Percentiles rank a stretch among this genome's conserved stretches.
These are phyloP conservation scores for Nannobrachium achirus DNA, from an alignment of 2,113 vertebrate species.

Conservation along the genomic window DNA sequence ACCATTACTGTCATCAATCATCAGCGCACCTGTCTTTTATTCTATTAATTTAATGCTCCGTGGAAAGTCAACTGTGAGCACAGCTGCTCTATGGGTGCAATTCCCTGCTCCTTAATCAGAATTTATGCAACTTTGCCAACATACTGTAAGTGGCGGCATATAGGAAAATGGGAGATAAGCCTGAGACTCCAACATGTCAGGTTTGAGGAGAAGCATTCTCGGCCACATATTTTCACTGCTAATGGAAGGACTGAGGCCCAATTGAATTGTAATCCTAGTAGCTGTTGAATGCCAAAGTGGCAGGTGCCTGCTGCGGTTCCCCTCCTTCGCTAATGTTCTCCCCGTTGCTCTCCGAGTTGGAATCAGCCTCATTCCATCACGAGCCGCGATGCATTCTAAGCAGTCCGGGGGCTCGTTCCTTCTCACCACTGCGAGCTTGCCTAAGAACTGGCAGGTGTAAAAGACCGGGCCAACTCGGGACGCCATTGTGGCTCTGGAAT, in stretches of 20 bases:
- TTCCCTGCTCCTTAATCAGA: neutral
- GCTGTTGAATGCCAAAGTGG: constrained; percentile 49
- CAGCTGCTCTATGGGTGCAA: too few species aligned
- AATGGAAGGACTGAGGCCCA: constrained; percentile 41
- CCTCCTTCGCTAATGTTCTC: constrained; percentile 49
- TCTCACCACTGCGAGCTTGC: constrained; percentile 25
- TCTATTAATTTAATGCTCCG: too few species aligned
- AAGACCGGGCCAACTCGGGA: constrained; percentile 27
- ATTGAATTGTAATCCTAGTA: constrained; percentile 53
- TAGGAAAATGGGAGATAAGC: too few species aligned
- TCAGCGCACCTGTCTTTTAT: neutral
- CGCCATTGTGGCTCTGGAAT: constrained; percentile 42
- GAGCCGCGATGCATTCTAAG: constrained; percentile 53
- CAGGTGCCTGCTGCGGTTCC: constrained; percentile 56
- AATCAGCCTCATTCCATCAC: constrained; percentile 36
- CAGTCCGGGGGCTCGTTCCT: constrained; percentile 31
- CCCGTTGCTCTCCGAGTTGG: constrained; percentile 57
- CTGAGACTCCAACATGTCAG: too few species aligned
- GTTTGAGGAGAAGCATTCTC: constrained; percentile 16
- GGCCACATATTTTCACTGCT: constrained; percentile 39
- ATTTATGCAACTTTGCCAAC: constrained; percentile 6
- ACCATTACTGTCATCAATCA: neutral
- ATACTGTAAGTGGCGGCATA: neutral
- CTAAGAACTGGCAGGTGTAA: constrained; percentile 52
- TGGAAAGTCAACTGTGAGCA: too few species aligned